These are phyloP conservation scores for Drosophila kanekoi DNA, from an alignment of 2,888 invertebrate species.

Conservation along the genomic window DNA sequence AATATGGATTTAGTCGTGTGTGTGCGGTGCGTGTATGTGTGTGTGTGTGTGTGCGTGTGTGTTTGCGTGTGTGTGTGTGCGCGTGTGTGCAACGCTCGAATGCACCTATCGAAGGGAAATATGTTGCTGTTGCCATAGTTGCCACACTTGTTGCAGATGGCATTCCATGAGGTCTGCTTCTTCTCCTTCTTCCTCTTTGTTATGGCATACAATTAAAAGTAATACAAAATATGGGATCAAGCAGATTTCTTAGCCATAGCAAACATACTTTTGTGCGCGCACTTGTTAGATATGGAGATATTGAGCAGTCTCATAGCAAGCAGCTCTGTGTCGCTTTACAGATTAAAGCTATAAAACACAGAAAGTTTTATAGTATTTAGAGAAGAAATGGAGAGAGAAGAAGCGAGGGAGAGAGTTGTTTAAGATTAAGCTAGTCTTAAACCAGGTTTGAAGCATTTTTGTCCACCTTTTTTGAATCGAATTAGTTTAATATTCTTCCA, in stretches of 20 bases:
- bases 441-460: no score
- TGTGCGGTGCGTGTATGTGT: constrained; percentile 1
- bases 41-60: constrained; percentile 22
- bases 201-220: not conserved
- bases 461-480: no score
- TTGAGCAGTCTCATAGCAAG: constrained; percentile 15
- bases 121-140: constrained; percentile 32
- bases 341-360: not conserved
- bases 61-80: constrained; percentile 26
- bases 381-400: no score
- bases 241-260: constrained; percentile 14
- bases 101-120: constrained; percentile 42
- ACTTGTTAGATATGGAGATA: constrained; percentile 7
- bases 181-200: not conserved
- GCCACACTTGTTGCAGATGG: constrained; percentile 55
- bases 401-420: not conserved
- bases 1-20: constrained; percentile 61
- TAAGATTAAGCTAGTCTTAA: no score
- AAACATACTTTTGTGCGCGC: constrained; percentile 27
- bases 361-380: no score
- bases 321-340: constrained; percentile 27
- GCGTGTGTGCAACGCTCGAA: constrained; percentile 33
- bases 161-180: constrained; percentile 5
- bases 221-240: constrained; percentile 9
- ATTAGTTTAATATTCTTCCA: no score